phyloP scores from a whole-genome alignment of 2,113 vertebrate genomes.

The Otis tarda region DNA sequence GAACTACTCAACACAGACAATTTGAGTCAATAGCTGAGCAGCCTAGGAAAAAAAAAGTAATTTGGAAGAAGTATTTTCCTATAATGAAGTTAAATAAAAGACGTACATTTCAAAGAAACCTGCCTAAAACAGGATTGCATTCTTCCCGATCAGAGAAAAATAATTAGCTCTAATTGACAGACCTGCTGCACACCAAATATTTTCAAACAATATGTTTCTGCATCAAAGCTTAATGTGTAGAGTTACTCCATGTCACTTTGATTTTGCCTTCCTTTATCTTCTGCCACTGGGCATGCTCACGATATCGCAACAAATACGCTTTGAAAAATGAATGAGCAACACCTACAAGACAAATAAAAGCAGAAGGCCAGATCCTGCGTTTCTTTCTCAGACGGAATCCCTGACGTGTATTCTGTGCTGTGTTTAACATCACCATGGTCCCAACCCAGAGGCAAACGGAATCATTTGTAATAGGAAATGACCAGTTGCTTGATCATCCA shows the following conservation, averaged over 20 bases:
- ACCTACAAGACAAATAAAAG: constrained; percentile 51
- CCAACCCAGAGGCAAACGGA: neutral
- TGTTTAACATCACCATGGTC: neutral
- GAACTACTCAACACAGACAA: constrained; percentile 59
- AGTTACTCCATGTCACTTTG: constrained; percentile 62
- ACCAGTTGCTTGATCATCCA: neutral
- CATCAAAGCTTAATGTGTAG: constrained; percentile 61
- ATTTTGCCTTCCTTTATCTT: constrained; percentile 53
- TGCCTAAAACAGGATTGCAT: constrained; percentile 56
- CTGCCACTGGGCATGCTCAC: constrained; percentile 45
- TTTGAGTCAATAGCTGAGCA: constrained; percentile 72
- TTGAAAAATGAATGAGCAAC: constrained; percentile 54
- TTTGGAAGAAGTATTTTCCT: constrained; percentile 70
- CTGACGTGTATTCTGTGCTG: neutral
- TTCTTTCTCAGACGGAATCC: neutral
- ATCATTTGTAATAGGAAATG: neutral
- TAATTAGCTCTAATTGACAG: constrained; percentile 68
- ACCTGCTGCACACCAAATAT: constrained; percentile 48
- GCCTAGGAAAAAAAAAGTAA: constrained; percentile 59
- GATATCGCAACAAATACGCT: neutral
- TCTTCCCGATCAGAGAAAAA: constrained; percentile 70
- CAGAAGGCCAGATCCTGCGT: neutral
- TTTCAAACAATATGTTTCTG: constrained; percentile 60
- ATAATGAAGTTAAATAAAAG: constrained; percentile 65
- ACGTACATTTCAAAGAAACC: constrained; percentile 66